Evolutionary conservation across 2,113 vertebrate genomes (phyloP).

Genomic region (Microcebus jonahi): DNA sequence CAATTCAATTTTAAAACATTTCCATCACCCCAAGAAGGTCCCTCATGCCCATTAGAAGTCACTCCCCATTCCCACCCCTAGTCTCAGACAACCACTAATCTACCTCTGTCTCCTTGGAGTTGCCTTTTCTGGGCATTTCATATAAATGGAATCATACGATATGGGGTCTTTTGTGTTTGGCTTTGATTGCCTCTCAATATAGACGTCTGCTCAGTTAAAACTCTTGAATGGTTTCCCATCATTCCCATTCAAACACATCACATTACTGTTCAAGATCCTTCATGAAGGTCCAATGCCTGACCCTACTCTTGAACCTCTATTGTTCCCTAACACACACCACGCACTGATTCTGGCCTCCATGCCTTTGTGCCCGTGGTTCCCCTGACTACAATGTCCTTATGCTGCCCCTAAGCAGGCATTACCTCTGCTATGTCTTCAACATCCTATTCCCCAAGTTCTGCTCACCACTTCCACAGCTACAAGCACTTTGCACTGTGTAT

Average conservation of each 20-base stretch:
- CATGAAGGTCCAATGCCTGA: neutral
- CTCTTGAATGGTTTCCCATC: neutral
- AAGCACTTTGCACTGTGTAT: neutral
- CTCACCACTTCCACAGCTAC: neutral
- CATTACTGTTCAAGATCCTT: neutral
- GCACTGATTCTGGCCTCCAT: neutral
- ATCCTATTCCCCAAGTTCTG: neutral
- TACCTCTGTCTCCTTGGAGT: neutral
- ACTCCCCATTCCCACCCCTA: neutral
- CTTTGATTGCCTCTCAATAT: constrained; percentile 40
- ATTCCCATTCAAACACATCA: neutral
- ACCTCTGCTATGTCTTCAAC: neutral
- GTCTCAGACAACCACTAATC: neutral
- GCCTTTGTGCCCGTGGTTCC: neutral
- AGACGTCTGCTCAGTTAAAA: constrained; percentile 17
- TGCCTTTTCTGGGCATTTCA: constrained; percentile 50
- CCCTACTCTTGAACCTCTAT: neutral
- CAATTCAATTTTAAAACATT: constrained; percentile 21
- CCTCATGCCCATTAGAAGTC: constrained; percentile 16
- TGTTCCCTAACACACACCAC: neutral
- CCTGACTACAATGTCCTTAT: neutral
- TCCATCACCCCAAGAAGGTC: neutral
- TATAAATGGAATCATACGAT: neutral
- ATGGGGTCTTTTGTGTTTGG: neutral
- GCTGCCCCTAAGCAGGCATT: neutral